A percentile compares a stretch with the other conserved stretches of the same genome.
Conservation (phyloP, 2,113 vertebrate genomes). For the Cottus gobio region DNA sequence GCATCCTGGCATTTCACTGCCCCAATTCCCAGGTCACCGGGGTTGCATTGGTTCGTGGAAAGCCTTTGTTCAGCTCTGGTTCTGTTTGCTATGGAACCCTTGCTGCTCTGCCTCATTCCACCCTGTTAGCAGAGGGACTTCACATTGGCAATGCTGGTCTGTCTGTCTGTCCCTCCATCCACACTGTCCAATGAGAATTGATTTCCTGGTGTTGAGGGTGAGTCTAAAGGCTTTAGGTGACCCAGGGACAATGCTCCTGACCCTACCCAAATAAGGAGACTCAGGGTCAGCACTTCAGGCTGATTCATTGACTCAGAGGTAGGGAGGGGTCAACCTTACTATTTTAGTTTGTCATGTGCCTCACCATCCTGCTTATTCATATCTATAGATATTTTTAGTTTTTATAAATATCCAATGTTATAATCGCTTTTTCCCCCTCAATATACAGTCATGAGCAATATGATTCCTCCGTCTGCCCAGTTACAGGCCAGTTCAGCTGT, state of each 20-base stretch:
- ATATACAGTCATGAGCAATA: neutral
- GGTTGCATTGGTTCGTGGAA: neutral
- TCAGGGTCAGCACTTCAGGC: neutral
- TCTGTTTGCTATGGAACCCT: neutral
- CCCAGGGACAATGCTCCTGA: neutral
- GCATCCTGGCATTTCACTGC: neutral
- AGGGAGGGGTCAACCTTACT: neutral
- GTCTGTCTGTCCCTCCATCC: neutral
- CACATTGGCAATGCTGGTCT: neutral
- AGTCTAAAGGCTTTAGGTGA: neutral
- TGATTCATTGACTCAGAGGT: neutral
- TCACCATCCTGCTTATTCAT: neutral
- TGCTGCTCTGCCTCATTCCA: neutral
- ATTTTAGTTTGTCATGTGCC: neutral
- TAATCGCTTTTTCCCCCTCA: neutral
- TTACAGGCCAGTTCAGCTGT: neutral
- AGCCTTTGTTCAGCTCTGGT: neutral
- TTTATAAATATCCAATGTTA: neutral
- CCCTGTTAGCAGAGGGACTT: neutral
- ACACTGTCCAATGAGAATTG: neutral
- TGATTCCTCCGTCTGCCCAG: neutral
- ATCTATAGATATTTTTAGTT: neutral
- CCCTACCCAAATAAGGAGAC: too few relatives aligned
- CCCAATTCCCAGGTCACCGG: neutral
- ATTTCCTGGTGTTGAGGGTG: too few relatives aligned